Conservation (phyloP, 1,140 invertebrate genomes). For the Agrypnia vestita region DNA sequence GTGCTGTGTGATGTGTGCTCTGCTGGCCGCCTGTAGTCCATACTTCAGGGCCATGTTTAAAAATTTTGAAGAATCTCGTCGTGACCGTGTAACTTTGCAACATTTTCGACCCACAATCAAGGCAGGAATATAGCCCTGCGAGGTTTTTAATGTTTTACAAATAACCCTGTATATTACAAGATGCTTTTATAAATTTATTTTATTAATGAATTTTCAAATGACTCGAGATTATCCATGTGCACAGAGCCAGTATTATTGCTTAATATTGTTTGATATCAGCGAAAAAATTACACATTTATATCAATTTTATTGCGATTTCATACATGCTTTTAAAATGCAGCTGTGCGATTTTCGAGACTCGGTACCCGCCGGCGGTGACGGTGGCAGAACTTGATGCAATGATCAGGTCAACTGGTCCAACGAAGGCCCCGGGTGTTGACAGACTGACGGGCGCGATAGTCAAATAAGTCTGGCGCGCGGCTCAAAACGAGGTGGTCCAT, state of each 20-base stretch:
- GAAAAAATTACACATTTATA: no score
- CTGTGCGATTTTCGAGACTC: not conserved
- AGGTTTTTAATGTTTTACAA: no score
- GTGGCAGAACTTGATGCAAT: not conserved
- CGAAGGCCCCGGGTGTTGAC: not conserved
- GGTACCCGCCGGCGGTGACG: not conserved
- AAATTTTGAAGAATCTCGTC: conserved; percentile 91
- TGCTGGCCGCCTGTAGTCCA: conserved; percentile 92
- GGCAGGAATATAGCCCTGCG: no score
- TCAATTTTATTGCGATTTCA: no score
- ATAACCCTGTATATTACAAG: no score
- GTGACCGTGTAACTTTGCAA: conserved; percentile 87
- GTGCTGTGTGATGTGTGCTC: conserved; percentile 94
- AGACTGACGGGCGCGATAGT: not conserved
- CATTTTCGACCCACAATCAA: no score
- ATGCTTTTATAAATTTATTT: no score
- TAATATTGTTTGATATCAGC: no score
- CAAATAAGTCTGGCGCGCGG: not conserved
- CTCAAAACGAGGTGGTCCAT: not conserved
- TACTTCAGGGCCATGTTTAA: conserved; percentile 99
- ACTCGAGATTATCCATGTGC: no score
- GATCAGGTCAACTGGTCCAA: not conserved
- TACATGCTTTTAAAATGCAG: no score
- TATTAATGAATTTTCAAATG: no score
- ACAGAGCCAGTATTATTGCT: no score